phyloP scores from a whole-genome alignment of 37 sponge, comb jelly and placozoan species.

The Cliona cf. orientalis region DNA sequence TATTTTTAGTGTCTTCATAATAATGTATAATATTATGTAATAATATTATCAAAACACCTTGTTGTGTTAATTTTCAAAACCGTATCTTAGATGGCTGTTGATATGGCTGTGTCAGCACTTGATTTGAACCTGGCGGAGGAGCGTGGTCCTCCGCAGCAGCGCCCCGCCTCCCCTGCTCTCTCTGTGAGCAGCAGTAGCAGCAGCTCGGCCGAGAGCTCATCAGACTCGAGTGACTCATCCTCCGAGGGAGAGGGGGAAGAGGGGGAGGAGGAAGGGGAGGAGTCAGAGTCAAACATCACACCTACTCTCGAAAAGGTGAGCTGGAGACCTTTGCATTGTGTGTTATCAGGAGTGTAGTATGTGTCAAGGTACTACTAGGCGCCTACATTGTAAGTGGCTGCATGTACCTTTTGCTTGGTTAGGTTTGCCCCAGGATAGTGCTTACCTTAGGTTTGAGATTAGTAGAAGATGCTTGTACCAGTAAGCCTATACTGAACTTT shows the following conservation, averaged over 20 bases:
- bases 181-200: not conserved
- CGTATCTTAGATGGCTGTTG: not conserved
- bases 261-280: constrained; percentile 3
- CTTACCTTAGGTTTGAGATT: too few species aligned
- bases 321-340: not conserved
- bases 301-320: constrained; percentile 16
- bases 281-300: not conserved
- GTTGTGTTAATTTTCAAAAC: not conserved
- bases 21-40: too few species aligned
- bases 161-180: not conserved
- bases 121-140: not conserved
- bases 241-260: constrained; percentile 18
- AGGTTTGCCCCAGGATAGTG: too few species aligned
- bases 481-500: too few species aligned
- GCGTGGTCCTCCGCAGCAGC: too few species aligned
- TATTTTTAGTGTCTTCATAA: too few species aligned
- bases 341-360: not conserved
- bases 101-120: not conserved
- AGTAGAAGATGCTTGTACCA: too few species aligned
- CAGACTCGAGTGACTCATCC: not conserved
- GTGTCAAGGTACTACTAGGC: not conserved
- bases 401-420: too few species aligned
- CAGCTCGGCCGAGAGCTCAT: not conserved
- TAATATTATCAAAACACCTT: too few species aligned
- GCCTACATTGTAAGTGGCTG: too few species aligned